Evolutionary conservation across 2,888 invertebrate genomes (phyloP), one percentile per base, ranked within the genome.

Genomic region (Leptodirus hochenwartii): DNA sequence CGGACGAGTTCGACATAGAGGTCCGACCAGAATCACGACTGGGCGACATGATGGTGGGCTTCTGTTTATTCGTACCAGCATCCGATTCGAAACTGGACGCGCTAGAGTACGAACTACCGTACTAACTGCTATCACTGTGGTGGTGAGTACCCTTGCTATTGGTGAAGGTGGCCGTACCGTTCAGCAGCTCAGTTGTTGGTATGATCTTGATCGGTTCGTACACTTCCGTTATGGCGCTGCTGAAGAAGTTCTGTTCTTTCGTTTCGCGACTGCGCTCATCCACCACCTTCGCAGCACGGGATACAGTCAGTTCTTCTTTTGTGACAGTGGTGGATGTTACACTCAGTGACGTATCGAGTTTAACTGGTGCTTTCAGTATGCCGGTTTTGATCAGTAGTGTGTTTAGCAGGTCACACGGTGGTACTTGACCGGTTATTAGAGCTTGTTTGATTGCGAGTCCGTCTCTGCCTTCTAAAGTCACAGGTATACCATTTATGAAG

Each of bases 301-400:
- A 66, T 15, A 76, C 71, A 1, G 69, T 69, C 37, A 76, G 68
- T 47, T 74, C 72, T 46, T 76, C 75, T 37, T 69, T 70, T 34
- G 73, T 74, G 22, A 72, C 67, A 26, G 73, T 64, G 27, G 72
- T 70, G 12, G 73, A 71, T 46, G 73, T 74, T 3, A 75, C 74
- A 42, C 70, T 73, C 38, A 76, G 51, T 28, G 71, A 70, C 22
- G 75, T 74, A 51, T 76, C 75, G 40, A 76, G 54, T 39, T 72
- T 67, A 2, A 76, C 72, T 11, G 75, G 72, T 23, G 72, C 69
- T 44, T 67, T 65, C 33, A 69, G 50, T 33, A 69, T 64, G 10
- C 72, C 72, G 29, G 72, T 71, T 40, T 66, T 64, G 41, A 68
- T 69, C 30, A 76, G 58, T 33, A 76, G 59, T 44, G 71, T 67